Evolutionary conservation across 2,888 invertebrate species (phyloP), one percentile per base, ranked within the genome.

Genomic region (Epicampocera succincta): DNA sequence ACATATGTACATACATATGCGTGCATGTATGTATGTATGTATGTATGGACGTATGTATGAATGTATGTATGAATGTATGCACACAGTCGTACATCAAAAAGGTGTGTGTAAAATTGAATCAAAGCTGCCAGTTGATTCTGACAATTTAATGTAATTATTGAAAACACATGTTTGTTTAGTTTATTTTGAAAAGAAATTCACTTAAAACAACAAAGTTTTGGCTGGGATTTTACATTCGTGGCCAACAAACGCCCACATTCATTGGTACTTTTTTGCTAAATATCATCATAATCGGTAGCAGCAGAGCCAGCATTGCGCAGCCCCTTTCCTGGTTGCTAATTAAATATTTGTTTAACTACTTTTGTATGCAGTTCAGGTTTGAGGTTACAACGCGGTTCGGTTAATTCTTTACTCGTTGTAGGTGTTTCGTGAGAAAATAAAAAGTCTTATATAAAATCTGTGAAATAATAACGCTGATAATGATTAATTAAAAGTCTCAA

Each of bases 351-450:
- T 21, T 74, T 63, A n/a, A 19, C 44, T 56, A 44, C 2, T 60
- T 60, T 48, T 21, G 38, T 54, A 78, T 78, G 60, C 78, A 74
- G 46, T 66, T 65, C 65, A 78, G 65, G 40, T 58, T 60, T 79
- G 33, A 79, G 60, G 69, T 71, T 82, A 60, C 74, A 82, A 74
- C 74, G 40, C 82, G 42, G 74, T 19, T 17, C 50, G 44, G 54
- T 50, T 54, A 66, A 77, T 73, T 68, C 46, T 12, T 17, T 44
- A 38, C 12, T 44, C 15, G 58, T 50, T 79, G 82, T 82, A 48
- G 82, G 79, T 60, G 82, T 82, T 82, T 79, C 82, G 82, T 82
- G 82, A 79, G 82, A 82, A 82, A 46, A n/a, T 46, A 46, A 58
- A 81, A 79, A 66, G 54, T 66, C 66, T 78, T 25, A 60, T 54